Conservation (phyloP, 2,113 vertebrate genomes). For the Hirundichthys speculiger region DNA sequence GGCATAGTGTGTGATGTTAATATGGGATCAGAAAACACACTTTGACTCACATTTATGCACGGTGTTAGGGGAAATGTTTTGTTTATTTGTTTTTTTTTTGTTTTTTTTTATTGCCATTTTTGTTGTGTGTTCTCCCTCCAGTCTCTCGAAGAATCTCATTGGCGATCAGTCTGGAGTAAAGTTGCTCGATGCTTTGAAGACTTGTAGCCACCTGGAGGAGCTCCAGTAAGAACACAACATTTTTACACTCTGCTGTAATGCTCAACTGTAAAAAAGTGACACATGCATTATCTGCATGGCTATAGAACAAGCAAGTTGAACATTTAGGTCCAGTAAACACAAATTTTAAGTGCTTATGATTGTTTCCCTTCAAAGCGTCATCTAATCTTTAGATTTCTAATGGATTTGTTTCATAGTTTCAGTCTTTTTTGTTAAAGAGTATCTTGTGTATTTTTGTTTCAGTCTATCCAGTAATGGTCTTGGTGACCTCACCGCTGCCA, state of each 20-base stretch:
- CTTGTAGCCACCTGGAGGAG: slow-evolving; percentile 80
- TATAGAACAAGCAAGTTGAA: no score
- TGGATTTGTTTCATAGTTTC: not conserved
- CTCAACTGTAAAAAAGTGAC: no score
- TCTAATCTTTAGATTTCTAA: not conserved
- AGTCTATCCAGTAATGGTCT: slow-evolving; percentile 84
- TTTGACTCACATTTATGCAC: no score
- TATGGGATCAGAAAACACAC: no score
- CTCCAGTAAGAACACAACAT: slow-evolving; percentile 80
- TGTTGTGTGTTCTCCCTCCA: slow-evolving; percentile 45
- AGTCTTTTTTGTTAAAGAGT: not conserved
- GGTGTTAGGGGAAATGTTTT: no score
- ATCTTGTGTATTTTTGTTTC: slow-evolving; percentile 35
- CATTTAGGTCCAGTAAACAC: no score
- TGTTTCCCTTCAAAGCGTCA: not conserved
- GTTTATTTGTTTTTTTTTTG: no score
- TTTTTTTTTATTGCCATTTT: not conserved
- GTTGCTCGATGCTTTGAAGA: slow-evolving; percentile 76
- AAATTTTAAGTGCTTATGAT: not conserved
- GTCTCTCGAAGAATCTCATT: slow-evolving; percentile 83
- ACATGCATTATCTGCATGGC: no score
- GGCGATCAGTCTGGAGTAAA: slow-evolving; percentile 75
- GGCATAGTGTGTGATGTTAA: no score
- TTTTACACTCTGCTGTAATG: not conserved
- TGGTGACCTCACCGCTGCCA: slow-evolving; percentile 71